These are phyloP conservation scores for Pituophis catenifer DNA, from an alignment of 2,113 vertebrate genomes.

Conservation along the genomic window DNA sequence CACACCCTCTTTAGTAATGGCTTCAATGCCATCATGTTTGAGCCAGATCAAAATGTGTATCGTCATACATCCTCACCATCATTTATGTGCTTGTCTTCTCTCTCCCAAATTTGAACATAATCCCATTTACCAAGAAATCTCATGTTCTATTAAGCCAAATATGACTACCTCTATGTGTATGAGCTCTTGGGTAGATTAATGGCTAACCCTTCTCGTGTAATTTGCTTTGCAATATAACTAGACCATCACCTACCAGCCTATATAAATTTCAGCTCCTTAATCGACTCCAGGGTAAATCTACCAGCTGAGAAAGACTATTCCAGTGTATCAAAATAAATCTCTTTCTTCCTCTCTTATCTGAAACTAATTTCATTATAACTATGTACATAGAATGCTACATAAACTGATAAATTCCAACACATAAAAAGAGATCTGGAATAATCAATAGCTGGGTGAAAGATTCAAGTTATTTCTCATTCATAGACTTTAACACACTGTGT, in stretches of 20 bases:
- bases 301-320: neutral
- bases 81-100: neutral
- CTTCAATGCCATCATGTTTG: neutral
- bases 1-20: neutral
- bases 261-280: neutral
- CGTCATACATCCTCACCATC: neutral
- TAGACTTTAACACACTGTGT: neutral
- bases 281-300: neutral
- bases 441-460: constrained; percentile 6
- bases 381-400: neutral
- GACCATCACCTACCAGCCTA: neutral
- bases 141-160: neutral
- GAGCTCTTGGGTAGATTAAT: neutral
- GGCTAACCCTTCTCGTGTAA: neutral
- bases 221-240: neutral
- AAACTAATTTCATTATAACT: neutral
- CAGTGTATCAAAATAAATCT: neutral
- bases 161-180: neutral
- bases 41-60: neutral
- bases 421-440: neutral
- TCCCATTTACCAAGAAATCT: neutral
- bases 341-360: neutral
- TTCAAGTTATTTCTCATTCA: neutral
- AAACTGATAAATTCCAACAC: neutral
- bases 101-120: neutral